Evolutionary conservation across 2,797 vertebrate species (phyloP), one percentile per base, ranked within the genome.

Genomic region (Alfaro cultratus): DNA sequence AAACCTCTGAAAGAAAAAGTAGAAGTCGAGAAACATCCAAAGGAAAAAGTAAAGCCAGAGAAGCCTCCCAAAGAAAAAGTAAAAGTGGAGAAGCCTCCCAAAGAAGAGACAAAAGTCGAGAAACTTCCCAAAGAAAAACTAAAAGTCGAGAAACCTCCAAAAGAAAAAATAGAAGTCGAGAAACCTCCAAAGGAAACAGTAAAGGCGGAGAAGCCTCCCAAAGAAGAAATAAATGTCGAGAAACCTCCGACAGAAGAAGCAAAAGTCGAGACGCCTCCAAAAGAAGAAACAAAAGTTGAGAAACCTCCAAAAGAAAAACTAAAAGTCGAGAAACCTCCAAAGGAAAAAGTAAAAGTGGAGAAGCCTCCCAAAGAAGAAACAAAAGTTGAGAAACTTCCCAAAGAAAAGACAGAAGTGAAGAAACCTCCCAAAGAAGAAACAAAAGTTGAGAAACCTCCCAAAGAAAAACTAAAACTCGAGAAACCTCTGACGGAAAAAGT

Each of bases 181-280:
- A 72, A 74, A 62, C 18, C 49, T 0, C 1, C 1, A 0, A 75
- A 34, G 73, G 73, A 70, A 74, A 36, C 11, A 80, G 26, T 57
- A 5, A 62, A 62, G 2, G 15, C 16, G 0, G 18, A 64, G 31
- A 64, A 64, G 10, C 31, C 60, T 36, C 7, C 10, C 2, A 18
- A 64, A 36, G 31, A 64, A 36, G 0, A 64, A 34, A 0, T 8
- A 36, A 34, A 36, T 11, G 16, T 34, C 0, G 4, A 68, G 11
- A 80, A 46, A 29, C 34, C 41, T 1, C 0, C 1, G 0, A 77
- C 57, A 73, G 41, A 75, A 31, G 3, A 80, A 1, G 36, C 0
- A 9, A 73, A 57, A 0, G n/a, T 21, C 0, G 55, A 46, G 21
- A 80, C n/a, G 29, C 34, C 41, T 1, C 0, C 1, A 0, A 77